Evolutionary conservation across 2,113 vertebrate species (phyloP).

Genomic region (Tringa solitaria): DNA sequence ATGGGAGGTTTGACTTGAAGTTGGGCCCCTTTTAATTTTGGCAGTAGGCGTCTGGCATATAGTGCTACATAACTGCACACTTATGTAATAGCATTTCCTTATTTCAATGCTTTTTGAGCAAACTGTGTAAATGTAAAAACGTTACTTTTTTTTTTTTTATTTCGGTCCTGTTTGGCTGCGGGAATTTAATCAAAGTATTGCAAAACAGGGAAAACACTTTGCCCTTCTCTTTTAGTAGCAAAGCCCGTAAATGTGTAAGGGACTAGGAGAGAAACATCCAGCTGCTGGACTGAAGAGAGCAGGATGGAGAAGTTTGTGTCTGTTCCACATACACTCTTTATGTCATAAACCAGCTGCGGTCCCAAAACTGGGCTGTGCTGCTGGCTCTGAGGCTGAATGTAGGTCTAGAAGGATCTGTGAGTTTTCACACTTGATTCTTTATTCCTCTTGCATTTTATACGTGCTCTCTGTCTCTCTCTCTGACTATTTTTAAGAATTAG

Average conservation of each 20-base stretch:
- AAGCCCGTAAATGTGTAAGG: not conserved
- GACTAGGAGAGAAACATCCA: not conserved
- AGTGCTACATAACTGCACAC: slow-evolving; percentile 46
- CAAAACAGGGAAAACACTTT: slow-evolving; percentile 18
- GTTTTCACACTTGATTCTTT: not conserved
- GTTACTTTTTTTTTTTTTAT: slow-evolving; percentile 16
- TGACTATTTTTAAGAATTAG: not conserved
- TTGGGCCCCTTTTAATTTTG: slow-evolving; percentile 56
- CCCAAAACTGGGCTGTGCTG: not conserved
- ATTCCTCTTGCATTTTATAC: not conserved
- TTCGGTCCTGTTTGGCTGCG: slow-evolving; percentile 9
- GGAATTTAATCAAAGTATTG: not conserved
- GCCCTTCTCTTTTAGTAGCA: not conserved
- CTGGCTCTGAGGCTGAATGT: not conserved
- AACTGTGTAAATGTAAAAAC: slow-evolving; percentile 21
- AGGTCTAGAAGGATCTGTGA: not conserved
- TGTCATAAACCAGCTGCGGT: not conserved
- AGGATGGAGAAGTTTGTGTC: not conserved
- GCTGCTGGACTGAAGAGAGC: not conserved
- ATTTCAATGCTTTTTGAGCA: slow-evolving; percentile 44
- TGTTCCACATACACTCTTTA: not conserved
- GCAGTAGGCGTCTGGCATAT: slow-evolving; percentile 2
- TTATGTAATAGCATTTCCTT: slow-evolving; percentile 41
- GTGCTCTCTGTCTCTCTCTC: not conserved
- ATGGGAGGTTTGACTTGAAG: slow-evolving; percentile 60